phyloP scores from a whole-genome alignment of 2,797 vertebrate genomes.

The Podarcis lilfordi region DNA sequence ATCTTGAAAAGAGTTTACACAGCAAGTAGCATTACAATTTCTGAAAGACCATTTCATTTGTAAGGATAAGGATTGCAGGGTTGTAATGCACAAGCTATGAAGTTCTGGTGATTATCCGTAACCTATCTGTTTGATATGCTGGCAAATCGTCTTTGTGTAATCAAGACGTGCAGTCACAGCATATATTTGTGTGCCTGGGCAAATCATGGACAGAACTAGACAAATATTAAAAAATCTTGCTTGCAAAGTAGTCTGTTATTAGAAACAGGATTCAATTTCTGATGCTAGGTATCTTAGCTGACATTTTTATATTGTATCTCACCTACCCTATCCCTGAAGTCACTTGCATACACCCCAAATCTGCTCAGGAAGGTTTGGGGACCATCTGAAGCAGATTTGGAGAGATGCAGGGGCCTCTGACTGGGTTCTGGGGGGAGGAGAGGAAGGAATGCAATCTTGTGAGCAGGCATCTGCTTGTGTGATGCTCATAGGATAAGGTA shows the following conservation, averaged over 20 bases:
- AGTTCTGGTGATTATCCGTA: conserved; percentile 37
- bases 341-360: no score
- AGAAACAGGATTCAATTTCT: background rate
- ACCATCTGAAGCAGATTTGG: no score
- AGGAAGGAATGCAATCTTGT: no score
- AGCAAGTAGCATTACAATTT: conserved; percentile 48
- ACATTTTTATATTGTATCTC: background rate
- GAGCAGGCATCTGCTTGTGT: no score
- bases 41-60: conserved; percentile 46
- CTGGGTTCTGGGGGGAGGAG: no score
- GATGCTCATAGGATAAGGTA: background rate
- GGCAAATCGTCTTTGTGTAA: conserved; percentile 15
- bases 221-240: background rate
- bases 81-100: conserved; percentile 38
- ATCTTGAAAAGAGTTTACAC: conserved; percentile 57
- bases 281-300: background rate
- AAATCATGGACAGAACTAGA: background rate
- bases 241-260: background rate
- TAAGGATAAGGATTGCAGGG: conserved; percentile 42
- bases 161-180: background rate
- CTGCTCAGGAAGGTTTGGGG: no score
- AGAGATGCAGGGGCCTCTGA: no score
- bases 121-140: conserved; percentile 33
- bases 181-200: background rate
- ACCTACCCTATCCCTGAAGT: background rate